Evolutionary conservation across 35 echinoderm and acorn worm genomes (phyloP).

Genomic region (Ophiothrix spiculata): DNA sequence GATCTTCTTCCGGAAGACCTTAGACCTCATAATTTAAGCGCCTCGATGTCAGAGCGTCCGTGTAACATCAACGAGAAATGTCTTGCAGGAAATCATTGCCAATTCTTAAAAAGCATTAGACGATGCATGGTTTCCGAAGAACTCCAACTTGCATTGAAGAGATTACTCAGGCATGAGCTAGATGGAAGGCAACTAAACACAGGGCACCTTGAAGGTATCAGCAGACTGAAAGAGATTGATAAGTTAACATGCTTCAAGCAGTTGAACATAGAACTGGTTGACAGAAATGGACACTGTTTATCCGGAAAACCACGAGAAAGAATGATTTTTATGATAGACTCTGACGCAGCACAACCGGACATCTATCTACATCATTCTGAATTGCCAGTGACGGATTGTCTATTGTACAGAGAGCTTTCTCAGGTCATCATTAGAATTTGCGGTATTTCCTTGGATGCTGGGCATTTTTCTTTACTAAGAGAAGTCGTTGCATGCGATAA

Average conservation of each 20-base stretch:
- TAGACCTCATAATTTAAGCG: slow-evolving; percentile 1
- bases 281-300: not conserved
- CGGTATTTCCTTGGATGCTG: not conserved
- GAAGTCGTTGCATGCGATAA: not conserved
- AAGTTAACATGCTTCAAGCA: not conserved
- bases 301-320: not conserved
- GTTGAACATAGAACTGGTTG: not conserved
- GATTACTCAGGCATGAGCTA: not conserved
- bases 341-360: not conserved
- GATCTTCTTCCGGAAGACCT: not conserved
- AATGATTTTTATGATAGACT: not conserved
- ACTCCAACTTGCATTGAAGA: not conserved
- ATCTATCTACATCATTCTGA: slow-evolving; percentile 6
- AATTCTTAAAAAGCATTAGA: not conserved
- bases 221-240: not conserved
- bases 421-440: not conserved
- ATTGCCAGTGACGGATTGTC: not conserved
- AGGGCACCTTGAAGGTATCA: not conserved
- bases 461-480: not conserved
- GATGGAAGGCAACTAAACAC: not conserved
- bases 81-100: not conserved
- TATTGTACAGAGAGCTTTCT: not conserved
- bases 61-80: not conserved
- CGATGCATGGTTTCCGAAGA: not conserved
- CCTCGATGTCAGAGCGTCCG: not conserved